Evolutionary conservation across 2,797 vertebrate genomes (phyloP).

Genomic region (Microctenopoma lineatum): DNA sequence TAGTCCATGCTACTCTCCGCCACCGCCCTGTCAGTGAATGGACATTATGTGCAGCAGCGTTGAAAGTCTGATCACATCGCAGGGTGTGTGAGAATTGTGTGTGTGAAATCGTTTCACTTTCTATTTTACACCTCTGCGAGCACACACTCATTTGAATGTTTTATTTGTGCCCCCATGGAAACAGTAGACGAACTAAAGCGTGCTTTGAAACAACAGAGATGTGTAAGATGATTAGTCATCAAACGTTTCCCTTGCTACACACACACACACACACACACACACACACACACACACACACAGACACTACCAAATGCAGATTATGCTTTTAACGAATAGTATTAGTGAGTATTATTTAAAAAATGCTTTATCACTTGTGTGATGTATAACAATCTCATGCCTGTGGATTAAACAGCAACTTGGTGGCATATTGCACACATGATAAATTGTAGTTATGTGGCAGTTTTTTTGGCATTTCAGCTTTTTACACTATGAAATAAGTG

Average conservation of each 20-base stretch:
- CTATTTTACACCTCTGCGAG: constrained; percentile 62
- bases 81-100: constrained; percentile 59
- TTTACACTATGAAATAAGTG: background rate
- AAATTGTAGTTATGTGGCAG: background rate
- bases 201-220: constrained; percentile 12
- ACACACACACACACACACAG: no score
- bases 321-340: constrained; percentile 13
- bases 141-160: constrained; percentile 30
- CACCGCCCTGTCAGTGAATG: constrained; percentile 74
- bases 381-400: no score
- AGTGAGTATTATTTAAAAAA: background rate
- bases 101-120: constrained; percentile 54
- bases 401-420: no score
- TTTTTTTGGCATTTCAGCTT: background rate
- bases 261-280: background rate
- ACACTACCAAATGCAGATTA: background rate
- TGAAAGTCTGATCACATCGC: constrained; percentile 84
- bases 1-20: constrained; percentile 40
- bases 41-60: constrained; percentile 79
- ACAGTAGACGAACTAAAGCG: constrained; percentile 3
- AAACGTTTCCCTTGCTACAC: background rate
- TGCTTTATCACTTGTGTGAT: background rate
- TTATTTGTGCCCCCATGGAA: constrained; percentile 14
- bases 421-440: no score
- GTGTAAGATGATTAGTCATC: background rate